phyloP scores from a whole-genome alignment of 2,797 vertebrate genomes.

The Alosa sapidissima region DNA sequence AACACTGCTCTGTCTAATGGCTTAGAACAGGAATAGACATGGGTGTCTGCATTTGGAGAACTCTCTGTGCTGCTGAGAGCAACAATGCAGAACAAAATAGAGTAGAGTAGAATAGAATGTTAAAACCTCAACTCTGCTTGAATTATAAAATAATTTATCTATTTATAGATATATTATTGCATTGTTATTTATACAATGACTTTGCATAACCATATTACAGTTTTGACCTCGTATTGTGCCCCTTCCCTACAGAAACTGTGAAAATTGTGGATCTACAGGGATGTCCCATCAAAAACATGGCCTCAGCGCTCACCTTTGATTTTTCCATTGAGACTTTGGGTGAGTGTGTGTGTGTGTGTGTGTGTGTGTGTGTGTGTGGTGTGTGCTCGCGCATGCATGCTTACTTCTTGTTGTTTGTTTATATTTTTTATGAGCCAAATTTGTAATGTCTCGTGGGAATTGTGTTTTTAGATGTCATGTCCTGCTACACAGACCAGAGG shows the following conservation, averaged over 20 bases:
- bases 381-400: no score
- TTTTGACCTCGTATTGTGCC: background rate
- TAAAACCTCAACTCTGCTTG: background rate
- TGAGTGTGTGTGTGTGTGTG: conserved; percentile 49
- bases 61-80: background rate
- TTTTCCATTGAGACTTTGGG: conserved; percentile 76
- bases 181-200: background rate
- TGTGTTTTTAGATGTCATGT: background rate
- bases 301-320: conserved; percentile 66
- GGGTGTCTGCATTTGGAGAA: background rate
- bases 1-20: background rate
- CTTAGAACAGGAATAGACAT: background rate
- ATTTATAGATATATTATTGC: background rate
- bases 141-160: background rate
- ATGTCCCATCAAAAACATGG: conserved; percentile 50
- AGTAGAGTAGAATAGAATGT: background rate
- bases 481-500: background rate
- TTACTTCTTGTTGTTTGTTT: background rate
- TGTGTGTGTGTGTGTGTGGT: background rate
- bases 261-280: conserved; percentile 70
- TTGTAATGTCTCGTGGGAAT: background rate
- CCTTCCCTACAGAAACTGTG: conserved; percentile 63
- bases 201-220: background rate
- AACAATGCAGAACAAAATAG: background rate
- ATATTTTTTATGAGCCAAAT: background rate